Percentiles rank a stretch among this genome's conserved stretches.
Evolutionary conservation across 2,888 invertebrate species (phyloP).

Genomic region (Plemyria rubiginata): DNA sequence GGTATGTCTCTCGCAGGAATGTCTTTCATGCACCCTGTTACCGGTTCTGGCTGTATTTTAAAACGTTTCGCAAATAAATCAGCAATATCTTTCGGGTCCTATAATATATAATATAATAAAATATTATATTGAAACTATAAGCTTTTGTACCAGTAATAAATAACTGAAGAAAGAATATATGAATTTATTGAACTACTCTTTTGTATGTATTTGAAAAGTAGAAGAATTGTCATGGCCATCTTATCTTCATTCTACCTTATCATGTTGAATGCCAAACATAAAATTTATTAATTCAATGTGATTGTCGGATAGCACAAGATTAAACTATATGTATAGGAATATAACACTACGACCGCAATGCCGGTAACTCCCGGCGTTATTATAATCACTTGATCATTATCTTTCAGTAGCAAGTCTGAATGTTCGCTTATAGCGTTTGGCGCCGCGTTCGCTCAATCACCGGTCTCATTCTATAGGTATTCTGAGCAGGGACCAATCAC

Average conservation of each 20-base stretch:
- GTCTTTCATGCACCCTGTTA: too few relatives aligned
- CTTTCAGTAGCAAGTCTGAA: not conserved
- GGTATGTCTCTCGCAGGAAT: too few relatives aligned
- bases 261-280: not conserved
- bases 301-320: not conserved
- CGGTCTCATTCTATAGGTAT: too few relatives aligned
- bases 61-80: too few relatives aligned
- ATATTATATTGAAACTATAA: not conserved
- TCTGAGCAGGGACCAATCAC: too few relatives aligned
- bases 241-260: not conserved
- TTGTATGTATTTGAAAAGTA: not conserved
- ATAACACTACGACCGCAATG: slow-evolving; percentile 9
- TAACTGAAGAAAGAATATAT: not conserved
- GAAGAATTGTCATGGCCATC: slow-evolving; percentile 4
- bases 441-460: too few relatives aligned
- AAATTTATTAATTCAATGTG: not conserved
- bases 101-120: too few relatives aligned
- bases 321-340: slow-evolving; percentile 13
- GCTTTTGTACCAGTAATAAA: not conserved
- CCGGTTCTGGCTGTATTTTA: too few relatives aligned
- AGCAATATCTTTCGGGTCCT: too few relatives aligned
- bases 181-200: not conserved
- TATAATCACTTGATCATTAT: not conserved
- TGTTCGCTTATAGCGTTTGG: too few relatives aligned
- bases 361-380: not conserved